A percentile compares a stretch with the other conserved stretches of the same genome.
These are phyloP conservation scores for Synanceia verrucosa DNA, from an alignment of 2,797 vertebrate species.

Conservation along the genomic window DNA sequence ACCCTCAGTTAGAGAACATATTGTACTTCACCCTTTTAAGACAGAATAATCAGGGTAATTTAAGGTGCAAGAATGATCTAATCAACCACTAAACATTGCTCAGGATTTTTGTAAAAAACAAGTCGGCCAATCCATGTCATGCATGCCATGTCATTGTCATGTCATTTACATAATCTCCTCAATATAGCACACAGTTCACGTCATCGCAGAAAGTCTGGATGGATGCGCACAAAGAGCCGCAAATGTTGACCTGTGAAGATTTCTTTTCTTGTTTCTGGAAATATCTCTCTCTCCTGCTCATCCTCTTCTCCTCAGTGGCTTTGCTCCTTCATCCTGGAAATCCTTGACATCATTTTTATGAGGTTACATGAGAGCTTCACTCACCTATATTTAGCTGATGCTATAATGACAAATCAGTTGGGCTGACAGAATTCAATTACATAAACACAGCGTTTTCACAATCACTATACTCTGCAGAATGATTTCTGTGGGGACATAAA, in stretches of 20 bases:
- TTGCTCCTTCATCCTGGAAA: constrained; percentile 62
- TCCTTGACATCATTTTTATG: constrained; percentile 71
- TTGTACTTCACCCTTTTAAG: background rate
- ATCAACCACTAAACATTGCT: background rate
- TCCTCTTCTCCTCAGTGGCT: constrained; percentile 30
- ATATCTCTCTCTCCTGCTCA: constrained; percentile 21
- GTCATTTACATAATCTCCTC: background rate
- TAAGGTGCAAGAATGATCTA: background rate
- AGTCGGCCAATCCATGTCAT: background rate
- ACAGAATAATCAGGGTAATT: background rate
- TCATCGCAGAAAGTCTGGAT: background rate
- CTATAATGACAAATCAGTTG: constrained; percentile 63
- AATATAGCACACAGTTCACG: no score
- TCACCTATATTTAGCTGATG: constrained; percentile 63
- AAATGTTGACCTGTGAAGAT: constrained; percentile 40
- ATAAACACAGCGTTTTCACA: constrained; percentile 54
- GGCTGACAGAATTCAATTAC: constrained; percentile 59
- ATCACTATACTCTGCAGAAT: constrained; percentile 20
- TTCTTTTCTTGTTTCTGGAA: constrained; percentile 30
- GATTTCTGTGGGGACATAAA: constrained; percentile 6
- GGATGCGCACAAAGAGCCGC: background rate
- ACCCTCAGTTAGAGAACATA: background rate
- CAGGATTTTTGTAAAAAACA: background rate
- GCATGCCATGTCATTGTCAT: no score
- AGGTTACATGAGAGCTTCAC: constrained; percentile 62